Evolutionary conservation across 2,888 invertebrate genomes (phyloP), one percentile per base, ranked within the genome.

Genomic region (Rhagonycha lutea): DNA sequence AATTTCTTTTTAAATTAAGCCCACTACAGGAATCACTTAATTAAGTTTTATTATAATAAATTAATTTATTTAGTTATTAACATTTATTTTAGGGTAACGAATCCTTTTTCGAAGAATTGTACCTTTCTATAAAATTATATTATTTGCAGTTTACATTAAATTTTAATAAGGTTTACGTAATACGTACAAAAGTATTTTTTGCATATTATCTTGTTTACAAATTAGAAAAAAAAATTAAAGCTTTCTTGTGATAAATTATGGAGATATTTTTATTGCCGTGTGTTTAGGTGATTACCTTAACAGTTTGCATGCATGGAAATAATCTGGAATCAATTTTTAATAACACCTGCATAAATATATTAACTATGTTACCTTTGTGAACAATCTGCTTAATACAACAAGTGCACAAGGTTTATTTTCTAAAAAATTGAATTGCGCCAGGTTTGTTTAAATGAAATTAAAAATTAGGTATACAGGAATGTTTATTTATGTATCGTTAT

Each of bases 201-300:
- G 47, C 7, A 47, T 47, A 2, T 47, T 47, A 47, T 47, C 47
- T 47, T 47, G 47, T 47, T 47, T 47, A 47, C 47, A 47, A 47
- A 47, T 47, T 47, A n/a, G 47, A 47, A 47, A 47, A 47, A 47
- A 47, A 18, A 47, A 2, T 47, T n/a, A 5, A n/a, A 47, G 12
- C 12, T n/a, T 7, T 47, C 2, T 47, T 47, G 7, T 62, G 62
- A 72, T 72, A 32, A 29, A 72, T 72, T 60, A 67, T 32, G 71
- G 14, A 47, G 65, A 72, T 72, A 72, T 60, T 29, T 62, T 72
- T 72, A 72, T 72, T 63, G 65, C 26, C n/a, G 71, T 67, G 71
- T 63, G 47, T 26, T 72, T 61, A 14, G 32, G 32, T 14, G 67
- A 72, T 72, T 72, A 67, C 71, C 14, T 60, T 63, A 24, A 72